phyloP scores from a whole-genome alignment of 2,888 invertebrate species.

The Dolomedes plantarius region DNA sequence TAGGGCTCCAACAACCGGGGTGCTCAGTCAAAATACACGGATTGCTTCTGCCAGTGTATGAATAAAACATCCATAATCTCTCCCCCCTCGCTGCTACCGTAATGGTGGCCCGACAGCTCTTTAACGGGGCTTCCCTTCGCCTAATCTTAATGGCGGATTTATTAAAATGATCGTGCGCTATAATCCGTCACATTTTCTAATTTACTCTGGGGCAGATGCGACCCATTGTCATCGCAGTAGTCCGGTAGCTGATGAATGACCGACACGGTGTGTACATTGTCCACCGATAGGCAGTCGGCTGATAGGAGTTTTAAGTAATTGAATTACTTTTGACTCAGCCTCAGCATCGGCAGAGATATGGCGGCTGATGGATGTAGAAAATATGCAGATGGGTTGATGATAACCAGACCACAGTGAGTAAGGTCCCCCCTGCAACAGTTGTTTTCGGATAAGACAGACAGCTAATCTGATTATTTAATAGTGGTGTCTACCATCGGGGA shows the following conservation, averaged over 20 bases:
- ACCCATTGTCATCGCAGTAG: slow-evolving; percentile 33
- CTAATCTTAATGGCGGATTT: slow-evolving; percentile 73
- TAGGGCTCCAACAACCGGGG: background rate
- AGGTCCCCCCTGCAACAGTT: background rate
- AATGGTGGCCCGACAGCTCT: slow-evolving; percentile 52
- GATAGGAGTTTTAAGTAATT: slow-evolving; percentile 48
- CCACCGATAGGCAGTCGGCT: slow-evolving; percentile 5
- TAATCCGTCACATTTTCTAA: slow-evolving; percentile 73
- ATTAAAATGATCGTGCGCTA: slow-evolving; percentile 72
- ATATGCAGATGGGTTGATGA: slow-evolving; percentile 38
- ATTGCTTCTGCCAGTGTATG: slow-evolving; percentile 41
- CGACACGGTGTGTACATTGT: slow-evolving; percentile 33
- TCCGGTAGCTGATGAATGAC: slow-evolving; percentile 38
- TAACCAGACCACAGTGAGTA: slow-evolving; percentile 3
- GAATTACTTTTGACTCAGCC: slow-evolving; percentile 58
- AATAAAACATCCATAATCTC: slow-evolving; percentile 73
- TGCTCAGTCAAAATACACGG: slow-evolving; percentile 21
- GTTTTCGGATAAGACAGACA: background rate
- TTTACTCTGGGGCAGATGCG: slow-evolving; percentile 69
- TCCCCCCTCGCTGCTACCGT: slow-evolving; percentile 18
- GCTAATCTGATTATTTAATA: background rate
- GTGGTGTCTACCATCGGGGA: background rate
- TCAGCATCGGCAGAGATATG: slow-evolving; percentile 5
- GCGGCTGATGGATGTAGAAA: slow-evolving; percentile 38
- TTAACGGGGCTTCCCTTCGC: slow-evolving; percentile 36